A percentile compares a stretch with the other conserved stretches of the same genome.
These are phyloP conservation scores for Octomys mimax DNA, from an alignment of 2,797 vertebrate genomes.

Conservation along the genomic window DNA sequence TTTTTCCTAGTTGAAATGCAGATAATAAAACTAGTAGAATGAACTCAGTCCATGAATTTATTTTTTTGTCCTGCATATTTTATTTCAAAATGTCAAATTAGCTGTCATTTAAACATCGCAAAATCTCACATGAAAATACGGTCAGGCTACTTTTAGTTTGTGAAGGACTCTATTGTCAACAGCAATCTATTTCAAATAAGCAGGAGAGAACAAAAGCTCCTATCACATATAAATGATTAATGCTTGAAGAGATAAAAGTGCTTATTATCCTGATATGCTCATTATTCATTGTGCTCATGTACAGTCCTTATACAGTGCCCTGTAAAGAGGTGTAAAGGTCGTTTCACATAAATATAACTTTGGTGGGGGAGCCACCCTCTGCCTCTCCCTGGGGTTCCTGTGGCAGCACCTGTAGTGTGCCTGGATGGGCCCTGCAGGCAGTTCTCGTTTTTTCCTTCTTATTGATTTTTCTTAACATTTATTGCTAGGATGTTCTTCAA, in stretches of 20 bases:
- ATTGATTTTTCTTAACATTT: neutral
- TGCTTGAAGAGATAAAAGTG: neutral
- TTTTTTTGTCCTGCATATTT: constrained; percentile 1
- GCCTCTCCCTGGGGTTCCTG: neutral
- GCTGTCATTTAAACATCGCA: neutral
- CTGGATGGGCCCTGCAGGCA: neutral
- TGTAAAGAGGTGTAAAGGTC: neutral
- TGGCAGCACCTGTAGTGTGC: neutral
- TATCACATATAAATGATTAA: neutral
- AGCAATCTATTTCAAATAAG: neutral
- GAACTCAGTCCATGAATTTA: neutral
- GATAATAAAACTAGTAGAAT: neutral
- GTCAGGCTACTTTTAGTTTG: neutral
- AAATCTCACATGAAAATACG: neutral
- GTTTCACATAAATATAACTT: neutral
- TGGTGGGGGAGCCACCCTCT: neutral
- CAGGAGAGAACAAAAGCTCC: neutral
- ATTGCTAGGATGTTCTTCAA: neutral
- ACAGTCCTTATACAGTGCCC: neutral
- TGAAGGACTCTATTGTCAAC: neutral
- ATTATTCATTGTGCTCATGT: neutral
- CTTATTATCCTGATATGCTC: neutral
- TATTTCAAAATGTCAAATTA: neutral
- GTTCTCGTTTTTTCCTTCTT: neutral
- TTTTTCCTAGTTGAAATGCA: neutral